Evolutionary conservation across 2,113 vertebrate species (phyloP).

Genomic region (Corapipo altera): DNA sequence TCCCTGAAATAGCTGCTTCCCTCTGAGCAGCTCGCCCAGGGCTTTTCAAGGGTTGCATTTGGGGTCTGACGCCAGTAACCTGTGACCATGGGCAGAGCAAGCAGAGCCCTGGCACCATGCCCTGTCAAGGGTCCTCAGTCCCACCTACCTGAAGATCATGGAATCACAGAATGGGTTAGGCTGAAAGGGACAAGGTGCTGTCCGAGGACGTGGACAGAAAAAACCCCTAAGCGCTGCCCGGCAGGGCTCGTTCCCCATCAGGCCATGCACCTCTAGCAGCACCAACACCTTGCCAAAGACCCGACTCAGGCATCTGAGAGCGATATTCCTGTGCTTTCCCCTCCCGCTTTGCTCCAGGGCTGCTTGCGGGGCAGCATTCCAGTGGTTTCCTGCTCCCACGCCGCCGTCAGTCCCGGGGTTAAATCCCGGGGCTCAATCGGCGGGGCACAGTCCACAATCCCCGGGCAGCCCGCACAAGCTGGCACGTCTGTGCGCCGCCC

Average conservation of each 20-base stretch:
- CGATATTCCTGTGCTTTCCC: background rate
- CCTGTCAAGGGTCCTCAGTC: background rate
- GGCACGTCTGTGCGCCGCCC: constrained; percentile 73
- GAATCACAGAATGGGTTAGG: background rate
- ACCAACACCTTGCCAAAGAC: background rate
- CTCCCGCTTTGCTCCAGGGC: background rate
- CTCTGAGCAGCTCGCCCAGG: background rate
- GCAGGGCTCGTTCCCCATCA: fast-evolving
- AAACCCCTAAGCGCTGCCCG: fast-evolving
- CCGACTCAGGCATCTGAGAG: fast-evolving
- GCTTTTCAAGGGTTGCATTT: background rate
- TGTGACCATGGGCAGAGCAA: background rate
- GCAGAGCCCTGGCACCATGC: background rate
- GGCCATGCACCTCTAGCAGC: background rate
- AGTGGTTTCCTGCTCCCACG: background rate
- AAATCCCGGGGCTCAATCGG: background rate
- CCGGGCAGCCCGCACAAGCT: constrained; percentile 62
- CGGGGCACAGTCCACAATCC: constrained; percentile 61
- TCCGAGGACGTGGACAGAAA: background rate
- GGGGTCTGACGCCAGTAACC: fast-evolving
- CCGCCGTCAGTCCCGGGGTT: background rate
- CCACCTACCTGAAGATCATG: fast-evolving
- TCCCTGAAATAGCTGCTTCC: background rate
- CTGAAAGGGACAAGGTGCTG: background rate
- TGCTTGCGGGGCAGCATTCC: background rate